Evolutionary conservation across 2,888 invertebrate genomes (phyloP).

Genomic region (Phengaris alcon): DNA sequence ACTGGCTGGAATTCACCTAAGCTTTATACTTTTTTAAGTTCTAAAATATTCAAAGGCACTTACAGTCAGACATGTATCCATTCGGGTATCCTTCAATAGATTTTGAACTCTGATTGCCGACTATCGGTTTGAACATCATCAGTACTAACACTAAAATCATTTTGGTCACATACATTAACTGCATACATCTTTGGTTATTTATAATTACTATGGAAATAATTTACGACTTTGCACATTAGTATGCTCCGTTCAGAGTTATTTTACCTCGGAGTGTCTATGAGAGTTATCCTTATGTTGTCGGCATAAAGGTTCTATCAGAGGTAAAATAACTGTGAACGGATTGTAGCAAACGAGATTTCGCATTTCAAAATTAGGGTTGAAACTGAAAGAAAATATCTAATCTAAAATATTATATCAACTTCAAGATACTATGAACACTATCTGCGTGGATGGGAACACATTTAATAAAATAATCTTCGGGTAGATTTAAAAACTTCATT

Average conservation of each 20-base stretch:
- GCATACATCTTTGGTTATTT: neutral
- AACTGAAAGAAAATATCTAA: neutral
- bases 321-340: too few relatives aligned
- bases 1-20: too few relatives aligned
- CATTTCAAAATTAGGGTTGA: neutral
- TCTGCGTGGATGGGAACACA: too few relatives aligned
- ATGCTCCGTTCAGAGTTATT: too few relatives aligned
- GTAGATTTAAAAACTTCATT: too few relatives aligned
- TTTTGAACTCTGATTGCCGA: neutral
- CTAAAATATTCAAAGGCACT: neutral
- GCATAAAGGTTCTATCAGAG: too few relatives aligned
- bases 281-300: too few relatives aligned
- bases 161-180: slow-evolving; percentile 33
- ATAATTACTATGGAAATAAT: neutral
- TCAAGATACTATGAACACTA: too few relatives aligned
- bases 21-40: too few relatives aligned
- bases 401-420: too few relatives aligned
- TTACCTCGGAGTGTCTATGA: too few relatives aligned
- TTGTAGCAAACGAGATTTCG: neutral
- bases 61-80: slow-evolving; percentile 18
- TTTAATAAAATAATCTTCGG: too few relatives aligned
- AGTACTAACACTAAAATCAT: neutral
- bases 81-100: slow-evolving; percentile 10
- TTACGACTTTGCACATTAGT: neutral
- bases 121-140: neutral